Conservation (phyloP, 2,113 vertebrate genomes). For the Petaurus breviceps region DNA sequence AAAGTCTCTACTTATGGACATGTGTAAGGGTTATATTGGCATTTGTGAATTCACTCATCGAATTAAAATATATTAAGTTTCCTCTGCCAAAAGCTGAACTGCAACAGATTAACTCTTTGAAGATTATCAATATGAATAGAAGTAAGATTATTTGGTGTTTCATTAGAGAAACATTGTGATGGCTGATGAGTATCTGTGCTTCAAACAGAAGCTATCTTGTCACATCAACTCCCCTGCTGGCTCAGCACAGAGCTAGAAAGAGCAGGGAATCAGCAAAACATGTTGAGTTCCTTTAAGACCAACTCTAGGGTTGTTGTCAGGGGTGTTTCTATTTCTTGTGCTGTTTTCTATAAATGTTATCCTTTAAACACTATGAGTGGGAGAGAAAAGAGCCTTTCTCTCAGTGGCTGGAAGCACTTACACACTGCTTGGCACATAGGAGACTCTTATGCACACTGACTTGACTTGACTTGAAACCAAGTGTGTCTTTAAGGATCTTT, state of each 20-base stretch:
- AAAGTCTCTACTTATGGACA: background rate
- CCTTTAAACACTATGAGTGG: background rate
- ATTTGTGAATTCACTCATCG: background rate
- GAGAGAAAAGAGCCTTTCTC: background rate
- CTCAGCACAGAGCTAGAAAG: background rate
- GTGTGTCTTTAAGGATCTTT: background rate
- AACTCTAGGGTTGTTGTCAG: background rate
- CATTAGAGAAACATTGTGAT: conserved; percentile 21
- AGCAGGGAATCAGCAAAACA: conserved; percentile 21
- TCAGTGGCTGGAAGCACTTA: background rate
- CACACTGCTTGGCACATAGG: background rate
- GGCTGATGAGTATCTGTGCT: background rate
- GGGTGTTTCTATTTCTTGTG: background rate
- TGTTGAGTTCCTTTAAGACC: background rate
- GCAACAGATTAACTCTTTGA: background rate
- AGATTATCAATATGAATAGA: conserved; percentile 17
- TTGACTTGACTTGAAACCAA: background rate
- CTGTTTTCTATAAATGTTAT: background rate
- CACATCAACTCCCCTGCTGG: background rate
- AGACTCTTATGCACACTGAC: background rate
- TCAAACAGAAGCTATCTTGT: conserved; percentile 9
- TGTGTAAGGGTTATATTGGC: background rate
- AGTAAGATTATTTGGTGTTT: conserved; percentile 27
- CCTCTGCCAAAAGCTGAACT: background rate
- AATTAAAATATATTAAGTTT: background rate